A percentile compares a stretch with the other conserved stretches of the same genome.
These are phyloP conservation scores for Podocnemis expansa DNA, from an alignment of 2,113 vertebrate species.

Conservation along the genomic window DNA sequence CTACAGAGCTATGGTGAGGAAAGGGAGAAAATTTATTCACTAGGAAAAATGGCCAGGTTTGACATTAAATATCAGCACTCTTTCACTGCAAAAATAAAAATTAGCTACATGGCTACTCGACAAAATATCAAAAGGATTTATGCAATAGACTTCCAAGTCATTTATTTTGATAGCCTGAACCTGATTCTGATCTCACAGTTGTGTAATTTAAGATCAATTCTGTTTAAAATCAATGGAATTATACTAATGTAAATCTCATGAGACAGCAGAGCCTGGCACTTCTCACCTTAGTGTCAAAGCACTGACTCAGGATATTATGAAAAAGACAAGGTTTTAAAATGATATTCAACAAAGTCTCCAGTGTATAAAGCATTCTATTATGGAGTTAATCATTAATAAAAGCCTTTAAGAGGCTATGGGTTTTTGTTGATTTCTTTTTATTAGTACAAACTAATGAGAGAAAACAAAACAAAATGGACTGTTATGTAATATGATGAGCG, in stretches of 20 bases:
- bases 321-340: constrained; percentile 40
- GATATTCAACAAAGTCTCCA: background rate
- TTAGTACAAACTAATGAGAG: background rate
- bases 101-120: background rate
- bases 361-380: constrained; percentile 10
- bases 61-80: background rate
- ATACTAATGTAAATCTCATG: background rate
- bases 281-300: background rate
- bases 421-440: background rate
- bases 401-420: constrained; percentile 30
- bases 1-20: background rate
- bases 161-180: background rate
- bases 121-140: constrained; percentile 7
- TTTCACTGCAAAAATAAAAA: background rate
- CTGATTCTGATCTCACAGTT: background rate
- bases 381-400: constrained; percentile 38
- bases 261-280: background rate
- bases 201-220: background rate
- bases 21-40: background rate
- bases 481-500: constrained; percentile 20
- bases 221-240: background rate
- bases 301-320: constrained; percentile 29
- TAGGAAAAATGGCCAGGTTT: background rate
- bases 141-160: constrained; percentile 31
- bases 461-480: constrained; percentile 11